Evolutionary conservation across 2,888 invertebrate genomes (phyloP).

Genomic region (Drosophila demipolita): DNA sequence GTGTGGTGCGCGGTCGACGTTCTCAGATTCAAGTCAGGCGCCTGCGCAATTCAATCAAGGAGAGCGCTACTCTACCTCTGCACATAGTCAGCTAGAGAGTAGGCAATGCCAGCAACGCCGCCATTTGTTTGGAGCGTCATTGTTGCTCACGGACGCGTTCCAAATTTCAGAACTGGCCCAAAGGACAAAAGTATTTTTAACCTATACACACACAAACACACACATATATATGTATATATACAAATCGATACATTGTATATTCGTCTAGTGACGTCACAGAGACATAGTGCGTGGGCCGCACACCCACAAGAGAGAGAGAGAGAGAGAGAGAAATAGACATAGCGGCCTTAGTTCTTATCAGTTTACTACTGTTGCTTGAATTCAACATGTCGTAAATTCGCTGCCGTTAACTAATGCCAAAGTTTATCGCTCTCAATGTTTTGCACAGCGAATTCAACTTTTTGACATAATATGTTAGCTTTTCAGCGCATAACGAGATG

Average conservation of each 20-base stretch:
- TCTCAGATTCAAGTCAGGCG: slow-evolving; percentile 67
- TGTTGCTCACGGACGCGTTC: slow-evolving; percentile 37
- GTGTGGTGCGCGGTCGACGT: slow-evolving; percentile 45
- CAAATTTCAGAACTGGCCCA: slow-evolving; percentile 11
- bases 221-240: neutral
- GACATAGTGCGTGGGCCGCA: slow-evolving; percentile 46
- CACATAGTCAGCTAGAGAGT: neutral
- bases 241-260: slow-evolving; percentile 57
- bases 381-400: slow-evolving; percentile 1
- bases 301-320: neutral
- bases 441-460: slow-evolving; percentile 5
- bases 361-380: neutral
- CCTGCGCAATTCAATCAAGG: slow-evolving; percentile 58
- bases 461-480: neutral
- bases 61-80: slow-evolving; percentile 12
- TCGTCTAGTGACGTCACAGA: slow-evolving; percentile 57
- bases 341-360: slow-evolving; percentile 29
- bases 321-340: neutral
- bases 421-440: slow-evolving; percentile 36
- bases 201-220: neutral
- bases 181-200: slow-evolving; percentile 55
- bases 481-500: neutral
- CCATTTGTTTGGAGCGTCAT: slow-evolving; percentile 26
- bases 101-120: slow-evolving; percentile 29
- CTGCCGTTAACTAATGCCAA: slow-evolving; percentile 24